A percentile compares a stretch with the other conserved stretches of the same genome.
Conservation (phyloP, 2,113 vertebrate genomes). For the Potamarius usumacintae region DNA sequence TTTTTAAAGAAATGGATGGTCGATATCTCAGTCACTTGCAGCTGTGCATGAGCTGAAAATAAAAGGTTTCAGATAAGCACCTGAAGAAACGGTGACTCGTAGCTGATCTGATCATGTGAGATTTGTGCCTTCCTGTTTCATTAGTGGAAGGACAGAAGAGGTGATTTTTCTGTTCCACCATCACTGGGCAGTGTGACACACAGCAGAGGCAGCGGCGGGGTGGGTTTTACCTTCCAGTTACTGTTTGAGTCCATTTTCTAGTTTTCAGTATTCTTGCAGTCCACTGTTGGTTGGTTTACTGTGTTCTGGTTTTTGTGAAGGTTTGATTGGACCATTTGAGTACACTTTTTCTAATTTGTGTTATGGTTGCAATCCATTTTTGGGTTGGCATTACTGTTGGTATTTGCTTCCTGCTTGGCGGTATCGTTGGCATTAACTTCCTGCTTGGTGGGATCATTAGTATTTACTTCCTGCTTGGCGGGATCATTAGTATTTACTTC, state of each 20-base stretch:
- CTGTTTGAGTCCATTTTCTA: not conserved
- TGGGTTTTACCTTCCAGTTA: not conserved
- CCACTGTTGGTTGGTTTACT: not conserved
- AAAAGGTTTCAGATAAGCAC: not conserved
- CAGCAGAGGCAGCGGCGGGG: not conserved
- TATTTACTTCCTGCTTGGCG: not conserved
- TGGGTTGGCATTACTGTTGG: not conserved
- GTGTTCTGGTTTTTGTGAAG: not conserved
- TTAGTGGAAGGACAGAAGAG: not conserved
- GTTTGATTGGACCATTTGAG: not conserved
- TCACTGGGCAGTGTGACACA: not conserved
- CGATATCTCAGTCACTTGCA: not conserved
- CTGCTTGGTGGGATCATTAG: not conserved
- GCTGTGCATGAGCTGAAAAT: not conserved
- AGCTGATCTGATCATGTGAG: too few species aligned
- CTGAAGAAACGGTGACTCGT: not conserved
- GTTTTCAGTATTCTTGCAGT: not conserved
- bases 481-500: not conserved
- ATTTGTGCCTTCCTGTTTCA: not conserved
- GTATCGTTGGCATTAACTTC: not conserved
- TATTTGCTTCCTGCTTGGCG: not conserved
- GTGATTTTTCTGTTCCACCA: not conserved
- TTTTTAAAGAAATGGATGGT: not conserved
- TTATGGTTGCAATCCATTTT: not conserved
- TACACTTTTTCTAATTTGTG: too few species aligned